phyloP scores from a whole-genome alignment of 2,888 invertebrate genomes.

The Gryllus longicercus region DNA sequence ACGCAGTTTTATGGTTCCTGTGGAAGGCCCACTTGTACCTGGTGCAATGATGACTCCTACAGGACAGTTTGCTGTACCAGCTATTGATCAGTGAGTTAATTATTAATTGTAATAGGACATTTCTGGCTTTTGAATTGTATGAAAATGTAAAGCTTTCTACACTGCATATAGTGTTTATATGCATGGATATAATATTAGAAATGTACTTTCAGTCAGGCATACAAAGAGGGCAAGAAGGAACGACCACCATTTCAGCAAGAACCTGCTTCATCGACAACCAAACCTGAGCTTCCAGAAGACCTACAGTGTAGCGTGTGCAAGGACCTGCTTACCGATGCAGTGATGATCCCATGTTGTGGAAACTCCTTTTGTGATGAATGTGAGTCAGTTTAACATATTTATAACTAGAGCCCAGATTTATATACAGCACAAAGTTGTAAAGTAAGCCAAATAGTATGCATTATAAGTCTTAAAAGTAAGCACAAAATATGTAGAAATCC shows the following conservation, averaged over 20 bases:
- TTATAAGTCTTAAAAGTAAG: too few species aligned
- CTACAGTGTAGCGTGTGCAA: constrained; percentile 88
- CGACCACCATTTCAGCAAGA: constrained; percentile 61
- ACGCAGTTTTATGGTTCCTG: constrained; percentile 89
- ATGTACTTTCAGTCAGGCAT: constrained; percentile 63
- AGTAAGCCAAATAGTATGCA: too few species aligned
- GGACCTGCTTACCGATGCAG: constrained; percentile 89
- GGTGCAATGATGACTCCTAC: constrained; percentile 89
- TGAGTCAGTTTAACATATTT: constrained; percentile 50
- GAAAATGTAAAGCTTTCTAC: not conserved
- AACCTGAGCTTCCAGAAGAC: constrained; percentile 83
- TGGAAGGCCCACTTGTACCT: constrained; percentile 81
- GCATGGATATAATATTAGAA: not conserved
- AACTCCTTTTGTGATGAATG: constrained; percentile 99
- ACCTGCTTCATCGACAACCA: constrained; percentile 52
- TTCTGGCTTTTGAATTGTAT: constrained; percentile 12
- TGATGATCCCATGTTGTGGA: constrained; percentile 97
- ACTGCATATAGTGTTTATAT: not conserved
- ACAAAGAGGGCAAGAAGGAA: constrained; percentile 67
- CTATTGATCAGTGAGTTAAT: constrained; percentile 72
- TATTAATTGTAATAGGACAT: constrained; percentile 3
- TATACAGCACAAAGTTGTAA: too few species aligned
- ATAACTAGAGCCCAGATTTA: too few species aligned
- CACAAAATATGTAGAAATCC: too few species aligned
- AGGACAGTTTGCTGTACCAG: constrained; percentile 84